These are phyloP conservation scores for Drosophila mettleri DNA, from an alignment of 2,888 invertebrate species.

Conservation along the genomic window DNA sequence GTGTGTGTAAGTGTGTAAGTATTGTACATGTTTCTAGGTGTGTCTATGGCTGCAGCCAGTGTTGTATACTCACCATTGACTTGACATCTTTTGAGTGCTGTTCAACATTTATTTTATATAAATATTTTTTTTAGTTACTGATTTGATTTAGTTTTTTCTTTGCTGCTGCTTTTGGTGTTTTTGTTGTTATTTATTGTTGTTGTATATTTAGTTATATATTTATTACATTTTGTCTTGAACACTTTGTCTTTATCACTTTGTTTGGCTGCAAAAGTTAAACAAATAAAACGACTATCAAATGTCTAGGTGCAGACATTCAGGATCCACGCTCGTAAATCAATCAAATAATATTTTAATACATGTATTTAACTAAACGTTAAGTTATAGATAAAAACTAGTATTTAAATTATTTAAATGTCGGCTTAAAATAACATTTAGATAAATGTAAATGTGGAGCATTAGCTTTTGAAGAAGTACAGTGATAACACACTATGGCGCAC, in stretches of 20 bases:
- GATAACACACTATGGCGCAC: constrained; percentile 1
- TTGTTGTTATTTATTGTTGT: constrained; percentile 31
- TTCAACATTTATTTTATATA: constrained; percentile 22
- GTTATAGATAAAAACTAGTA: neutral
- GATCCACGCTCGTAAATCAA: constrained; percentile 50
- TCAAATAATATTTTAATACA: constrained; percentile 65
- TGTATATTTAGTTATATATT: constrained; percentile 54
- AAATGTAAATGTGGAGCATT: constrained; percentile 28
- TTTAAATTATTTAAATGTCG: neutral
- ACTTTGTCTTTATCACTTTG: constrained; percentile 78
- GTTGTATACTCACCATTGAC: constrained; percentile 68
- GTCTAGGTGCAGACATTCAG: constrained; percentile 39
- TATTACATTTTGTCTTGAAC: constrained; percentile 77
- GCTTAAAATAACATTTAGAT: constrained; percentile 44
- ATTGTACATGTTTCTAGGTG: constrained; percentile 41
- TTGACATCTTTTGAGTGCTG: constrained; percentile 47
- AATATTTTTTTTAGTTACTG: constrained; percentile 26
- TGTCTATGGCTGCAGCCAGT: constrained; percentile 41
- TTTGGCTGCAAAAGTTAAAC: constrained; percentile 66
- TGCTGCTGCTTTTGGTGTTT: constrained; percentile 22
- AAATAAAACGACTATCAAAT: constrained; percentile 58
- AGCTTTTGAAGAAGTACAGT: neutral
- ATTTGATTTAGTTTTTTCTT: constrained; percentile 19
- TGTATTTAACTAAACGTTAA: constrained; percentile 42
- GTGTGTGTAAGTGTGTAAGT: neutral